phyloP scores from a whole-genome alignment of 2,113 vertebrate species.

The Passer domesticus region DNA sequence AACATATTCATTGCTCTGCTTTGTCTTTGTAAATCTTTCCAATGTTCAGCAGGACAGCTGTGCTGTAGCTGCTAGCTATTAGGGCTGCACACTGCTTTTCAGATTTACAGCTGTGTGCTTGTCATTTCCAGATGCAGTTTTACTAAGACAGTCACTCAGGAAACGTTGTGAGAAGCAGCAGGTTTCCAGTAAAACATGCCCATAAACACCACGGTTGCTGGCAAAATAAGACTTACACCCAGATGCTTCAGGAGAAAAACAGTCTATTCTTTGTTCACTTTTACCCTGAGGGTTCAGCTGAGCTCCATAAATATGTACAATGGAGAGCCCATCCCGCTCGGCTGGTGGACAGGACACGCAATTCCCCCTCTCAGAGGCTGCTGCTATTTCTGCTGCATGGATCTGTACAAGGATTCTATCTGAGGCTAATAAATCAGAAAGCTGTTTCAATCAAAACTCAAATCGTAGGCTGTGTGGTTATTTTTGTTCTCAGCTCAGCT shows the following conservation, averaged over 20 bases:
- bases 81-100: slow-evolving; percentile 71
- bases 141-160: slow-evolving; percentile 77
- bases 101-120: slow-evolving; percentile 77
- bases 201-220: slow-evolving; percentile 80
- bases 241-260: slow-evolving; percentile 74
- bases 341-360: not conserved
- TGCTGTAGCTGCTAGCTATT: slow-evolving; percentile 76
- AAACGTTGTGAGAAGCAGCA: slow-evolving; percentile 80
- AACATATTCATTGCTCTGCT: slow-evolving; percentile 18
- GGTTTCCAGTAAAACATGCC: slow-evolving; percentile 82
- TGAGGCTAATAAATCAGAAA: not conserved
- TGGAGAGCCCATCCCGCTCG: not conserved
- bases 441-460: not conserved
- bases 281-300: slow-evolving; percentile 63
- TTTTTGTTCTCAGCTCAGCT: not conserved
- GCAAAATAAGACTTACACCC: slow-evolving; percentile 74
- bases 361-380: not conserved
- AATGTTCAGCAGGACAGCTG: slow-evolving; percentile 58
- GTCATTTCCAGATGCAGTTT: slow-evolving; percentile 83
- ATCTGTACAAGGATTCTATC: not conserved
- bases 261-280: slow-evolving; percentile 71
- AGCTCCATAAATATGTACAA: slow-evolving; percentile 48
- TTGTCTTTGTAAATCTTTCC: slow-evolving; percentile 74
- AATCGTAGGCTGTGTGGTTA: not conserved
- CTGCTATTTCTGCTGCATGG: not conserved